Conservation (phyloP, 2,113 vertebrate genomes). For the Aleadryas rufinucha region DNA sequence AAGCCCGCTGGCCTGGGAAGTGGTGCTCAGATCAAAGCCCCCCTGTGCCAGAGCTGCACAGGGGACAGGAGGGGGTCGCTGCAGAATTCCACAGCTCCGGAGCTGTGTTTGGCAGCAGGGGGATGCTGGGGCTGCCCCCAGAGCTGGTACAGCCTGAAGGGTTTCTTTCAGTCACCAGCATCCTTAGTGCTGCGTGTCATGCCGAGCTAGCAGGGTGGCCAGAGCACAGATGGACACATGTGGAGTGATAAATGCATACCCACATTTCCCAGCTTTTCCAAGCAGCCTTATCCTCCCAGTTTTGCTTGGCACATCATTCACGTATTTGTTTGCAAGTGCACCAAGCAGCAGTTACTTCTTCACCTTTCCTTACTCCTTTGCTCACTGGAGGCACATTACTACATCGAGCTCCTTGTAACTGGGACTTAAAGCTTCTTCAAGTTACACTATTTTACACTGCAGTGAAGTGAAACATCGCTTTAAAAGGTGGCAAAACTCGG, state of each 20-base stretch:
- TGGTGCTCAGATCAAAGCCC: conserved; percentile 5
- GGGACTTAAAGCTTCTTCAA: background rate
- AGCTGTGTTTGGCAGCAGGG: background rate
- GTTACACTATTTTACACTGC: accelerated
- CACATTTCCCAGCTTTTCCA: background rate
- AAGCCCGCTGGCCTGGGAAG: background rate
- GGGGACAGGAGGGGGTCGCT: background rate
- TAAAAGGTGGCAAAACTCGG: background rate
- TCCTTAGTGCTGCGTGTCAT: accelerated
- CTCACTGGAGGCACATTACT: background rate
- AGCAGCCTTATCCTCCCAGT: background rate
- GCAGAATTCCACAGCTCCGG: background rate
- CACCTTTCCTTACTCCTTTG: background rate
- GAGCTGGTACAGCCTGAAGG: background rate
- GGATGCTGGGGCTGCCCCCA: background rate
- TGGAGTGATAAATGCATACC: background rate
- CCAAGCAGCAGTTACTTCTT: background rate
- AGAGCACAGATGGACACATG: background rate
- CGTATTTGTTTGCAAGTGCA: background rate
- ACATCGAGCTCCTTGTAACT: accelerated
- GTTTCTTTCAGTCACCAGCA: background rate
- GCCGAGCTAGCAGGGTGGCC: background rate
- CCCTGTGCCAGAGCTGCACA: background rate
- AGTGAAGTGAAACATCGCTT: background rate
- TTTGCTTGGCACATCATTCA: background rate